A percentile compares a stretch with the other conserved stretches of the same genome.
Evolutionary conservation across 1,140 invertebrate species (phyloP).

Genomic region (Drosophila paulistorum): DNA sequence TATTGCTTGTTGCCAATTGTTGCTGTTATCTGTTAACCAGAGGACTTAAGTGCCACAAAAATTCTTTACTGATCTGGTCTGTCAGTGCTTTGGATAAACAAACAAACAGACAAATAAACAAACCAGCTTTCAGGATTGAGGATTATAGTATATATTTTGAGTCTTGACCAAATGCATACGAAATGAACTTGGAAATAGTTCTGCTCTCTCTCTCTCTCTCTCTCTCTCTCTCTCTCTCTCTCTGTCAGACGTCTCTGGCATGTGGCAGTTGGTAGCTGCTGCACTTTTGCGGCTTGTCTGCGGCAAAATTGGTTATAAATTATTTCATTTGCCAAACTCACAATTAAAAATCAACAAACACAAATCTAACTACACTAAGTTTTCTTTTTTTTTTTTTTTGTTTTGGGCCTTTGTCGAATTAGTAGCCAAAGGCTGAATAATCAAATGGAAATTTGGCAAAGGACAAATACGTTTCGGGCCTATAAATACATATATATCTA

Average conservation of each 20-base stretch:
- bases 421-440: conserved; percentile 15
- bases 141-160: not conserved
- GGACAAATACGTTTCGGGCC: conserved; percentile 16
- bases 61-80: not conserved
- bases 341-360: conserved; percentile 33
- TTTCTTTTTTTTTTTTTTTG: not conserved
- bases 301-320: conserved; percentile 15
- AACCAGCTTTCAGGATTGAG: not conserved
- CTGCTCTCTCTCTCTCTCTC: too few relatives aligned
- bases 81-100: not conserved
- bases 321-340: conserved; percentile 20
- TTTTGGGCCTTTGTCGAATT: conserved; percentile 8
- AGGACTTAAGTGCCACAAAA: conserved; percentile 1
- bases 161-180: not conserved
- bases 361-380: conserved; percentile 11
- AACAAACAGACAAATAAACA: not conserved
- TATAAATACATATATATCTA: not conserved
- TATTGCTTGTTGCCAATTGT: not conserved
- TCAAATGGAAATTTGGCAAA: conserved; percentile 11
- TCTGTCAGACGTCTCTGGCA: not conserved
- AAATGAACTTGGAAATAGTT: conserved; percentile 2
- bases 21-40: not conserved
- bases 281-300: conserved; percentile 21
- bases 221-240: too few relatives aligned
- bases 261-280: not conserved